These are phyloP conservation scores for Kryptolebias marmoratus DNA, from an alignment of 2,113 vertebrate species.

Conservation along the genomic window DNA sequence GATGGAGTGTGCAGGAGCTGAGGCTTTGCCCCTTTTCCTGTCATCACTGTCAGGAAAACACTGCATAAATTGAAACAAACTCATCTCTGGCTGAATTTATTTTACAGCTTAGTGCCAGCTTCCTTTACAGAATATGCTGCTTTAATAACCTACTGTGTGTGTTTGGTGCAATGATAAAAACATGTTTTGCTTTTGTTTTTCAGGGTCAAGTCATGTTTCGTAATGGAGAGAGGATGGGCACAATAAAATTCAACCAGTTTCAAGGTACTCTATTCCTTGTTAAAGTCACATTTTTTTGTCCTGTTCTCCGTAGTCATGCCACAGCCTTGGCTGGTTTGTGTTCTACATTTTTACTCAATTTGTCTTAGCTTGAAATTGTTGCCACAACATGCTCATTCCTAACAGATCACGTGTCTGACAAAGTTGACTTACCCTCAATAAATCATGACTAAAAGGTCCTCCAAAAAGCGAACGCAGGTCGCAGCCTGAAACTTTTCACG, in stretches of 20 bases:
- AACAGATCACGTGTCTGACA: neutral
- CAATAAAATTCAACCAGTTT: slow-evolving; percentile 99
- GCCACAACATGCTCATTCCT: neutral
- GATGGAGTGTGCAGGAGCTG: slow-evolving; percentile 37
- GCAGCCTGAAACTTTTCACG: slow-evolving; percentile 10
- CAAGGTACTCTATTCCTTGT: slow-evolving; percentile 86
- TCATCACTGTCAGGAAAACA: slow-evolving; percentile 35
- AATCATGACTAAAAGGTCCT: neutral
- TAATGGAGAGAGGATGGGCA: slow-evolving; percentile 98
- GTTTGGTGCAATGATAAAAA: neutral
- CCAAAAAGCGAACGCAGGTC: too few species aligned
- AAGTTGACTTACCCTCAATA: neutral
- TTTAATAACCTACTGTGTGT: slow-evolving; percentile 5
- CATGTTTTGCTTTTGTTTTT: slow-evolving; percentile 51
- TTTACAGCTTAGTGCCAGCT: slow-evolving; percentile 10
- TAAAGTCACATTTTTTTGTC: neutral
- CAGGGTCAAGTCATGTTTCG: slow-evolving; percentile 99
- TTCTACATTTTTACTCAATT: neutral
- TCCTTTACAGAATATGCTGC: neutral
- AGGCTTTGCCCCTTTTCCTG: slow-evolving; percentile 36
- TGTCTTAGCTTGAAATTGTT: neutral
- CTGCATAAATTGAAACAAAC: slow-evolving; percentile 41
- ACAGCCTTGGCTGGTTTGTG: neutral
- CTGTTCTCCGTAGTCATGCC: neutral
- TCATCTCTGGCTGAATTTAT: slow-evolving; percentile 21